Base-by-base conservation (phyloP, 2,113 vertebrate species). In the Istiophorus platypterus region DNA sequence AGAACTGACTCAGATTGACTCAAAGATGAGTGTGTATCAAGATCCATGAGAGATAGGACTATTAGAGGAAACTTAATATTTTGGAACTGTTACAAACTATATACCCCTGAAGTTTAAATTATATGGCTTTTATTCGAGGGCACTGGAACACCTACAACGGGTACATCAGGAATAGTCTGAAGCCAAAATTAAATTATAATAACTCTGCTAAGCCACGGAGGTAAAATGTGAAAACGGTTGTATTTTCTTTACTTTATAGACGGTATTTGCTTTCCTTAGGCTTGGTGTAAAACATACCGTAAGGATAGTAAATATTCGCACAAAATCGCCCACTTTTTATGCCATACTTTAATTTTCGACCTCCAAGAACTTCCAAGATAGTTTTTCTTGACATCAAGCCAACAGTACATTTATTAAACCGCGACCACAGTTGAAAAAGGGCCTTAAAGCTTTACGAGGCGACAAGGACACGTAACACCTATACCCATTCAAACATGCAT, bases 311-410 rank as follows among this genome's bases (percentile, higher is more conserved):
- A n/a, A 34, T 22, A 29, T 13, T 15, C 4, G 2, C 0, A 41
- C 26, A 39, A 56, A 77, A 70, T 10, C 3, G 18, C 26, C 14
- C 6, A 64, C 10, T 41, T 78, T 62, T 49, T 26, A 27, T 34
- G 42, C 29, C 17, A 72, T 2, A 37, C 42, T 78, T 79, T 42
- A 66, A 61, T 29, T 67, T 58, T 3, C 11, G 47, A 70, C 72
- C 76, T 80, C 22, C 6, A 75, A n/a, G 0, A 70, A 85, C 67
- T 82, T 82, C 26, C 10, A 8, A 18, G 1, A 26, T 24, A 72
- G 31, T 76, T 88, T 49, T 49, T 70, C 54, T 69, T 11, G 29
- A 27, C 0, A 31, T 15, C 1, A 45, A 52, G 13, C 47, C 4
- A 29, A 68, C 7, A 56, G 13, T 37, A 58, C 29, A 34, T 34